Conservation (phyloP, 2,888 invertebrate species). For the Hipparchia sbordonii region DNA sequence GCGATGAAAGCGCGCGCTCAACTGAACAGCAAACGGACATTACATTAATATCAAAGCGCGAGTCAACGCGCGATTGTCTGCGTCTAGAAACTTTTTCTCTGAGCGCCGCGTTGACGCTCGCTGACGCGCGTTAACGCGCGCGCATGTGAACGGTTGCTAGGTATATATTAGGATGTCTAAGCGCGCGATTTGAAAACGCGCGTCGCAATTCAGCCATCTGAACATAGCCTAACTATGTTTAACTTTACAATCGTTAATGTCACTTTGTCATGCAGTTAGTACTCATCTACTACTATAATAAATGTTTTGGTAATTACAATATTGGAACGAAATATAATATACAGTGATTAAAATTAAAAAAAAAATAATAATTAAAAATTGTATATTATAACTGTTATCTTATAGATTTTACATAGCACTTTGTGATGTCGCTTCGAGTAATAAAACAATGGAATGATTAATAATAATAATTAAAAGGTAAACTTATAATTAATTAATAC, state of each 20-base stretch:
- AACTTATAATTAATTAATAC: conserved; percentile 46
- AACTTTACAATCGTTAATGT: conserved; percentile 46
- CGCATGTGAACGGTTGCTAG: too few species aligned
- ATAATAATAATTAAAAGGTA: conserved; percentile 60
- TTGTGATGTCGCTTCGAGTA: conserved; percentile 53
- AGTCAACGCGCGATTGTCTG: too few species aligned
- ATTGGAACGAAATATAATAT: conserved; percentile 23
- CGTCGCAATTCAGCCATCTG: too few species aligned
- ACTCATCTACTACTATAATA: conserved; percentile 36
- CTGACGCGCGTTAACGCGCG: too few species aligned
- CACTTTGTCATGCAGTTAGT: conserved; percentile 76
- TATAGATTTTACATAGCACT: conserved; percentile 22
- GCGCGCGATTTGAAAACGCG: too few species aligned
- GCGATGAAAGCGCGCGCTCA: too few species aligned
- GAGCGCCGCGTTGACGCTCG: too few species aligned
- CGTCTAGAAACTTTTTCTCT: too few species aligned
- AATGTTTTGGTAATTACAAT: conserved; percentile 19
- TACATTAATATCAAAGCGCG: too few species aligned
- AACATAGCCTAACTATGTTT: too few species aligned
- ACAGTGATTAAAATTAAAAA: conserved; percentile 19
- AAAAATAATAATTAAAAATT: background rate
- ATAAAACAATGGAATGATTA: conserved; percentile 72
- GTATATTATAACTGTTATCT: background rate
- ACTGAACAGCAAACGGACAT: too few species aligned
- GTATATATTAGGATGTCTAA: too few species aligned